A percentile compares a stretch with the other conserved stretches of the same genome.
Conservation (phyloP, 30 jellyfish, hydroid and myxozoan genomes). For the Nemopilema nomurai region DNA sequence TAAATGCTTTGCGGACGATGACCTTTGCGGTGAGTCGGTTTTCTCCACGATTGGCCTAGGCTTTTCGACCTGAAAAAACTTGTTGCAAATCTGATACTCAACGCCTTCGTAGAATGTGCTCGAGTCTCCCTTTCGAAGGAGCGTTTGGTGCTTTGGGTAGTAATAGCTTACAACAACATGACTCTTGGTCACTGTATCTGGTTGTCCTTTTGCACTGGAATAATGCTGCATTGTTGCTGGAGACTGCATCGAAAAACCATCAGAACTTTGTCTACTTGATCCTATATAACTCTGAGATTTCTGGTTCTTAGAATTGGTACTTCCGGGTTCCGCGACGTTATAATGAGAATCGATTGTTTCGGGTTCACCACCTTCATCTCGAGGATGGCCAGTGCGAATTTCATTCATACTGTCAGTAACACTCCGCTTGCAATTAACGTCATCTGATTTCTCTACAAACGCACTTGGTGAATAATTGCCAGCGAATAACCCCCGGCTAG, state of each 20-base stretch:
- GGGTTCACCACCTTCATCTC: not conserved
- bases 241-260: not conserved
- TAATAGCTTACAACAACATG: slow-evolving; percentile 16
- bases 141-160: slow-evolving; percentile 16
- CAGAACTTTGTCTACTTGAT: not conserved
- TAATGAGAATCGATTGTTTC: slow-evolving; percentile 4
- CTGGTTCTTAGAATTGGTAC: slow-evolving; percentile 16
- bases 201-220: no score
- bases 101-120: slow-evolving; percentile 3
- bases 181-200: not conserved
- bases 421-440: not conserved
- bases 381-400: not conserved
- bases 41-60: not conserved
- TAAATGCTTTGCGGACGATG: not conserved
- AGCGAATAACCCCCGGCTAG: not conserved
- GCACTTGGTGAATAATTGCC: not conserved
- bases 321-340: slow-evolving; percentile 10
- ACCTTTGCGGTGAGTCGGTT: not conserved
- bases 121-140: not conserved
- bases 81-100: not conserved
- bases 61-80: not conserved
- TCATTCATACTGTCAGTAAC: not conserved
- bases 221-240: not conserved
- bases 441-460: not conserved
- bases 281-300: slow-evolving; percentile 20